Evolutionary conservation across 2,888 invertebrate species (phyloP), one percentile per base, ranked within the genome.

Genomic region (Ormyrus thymus): DNA sequence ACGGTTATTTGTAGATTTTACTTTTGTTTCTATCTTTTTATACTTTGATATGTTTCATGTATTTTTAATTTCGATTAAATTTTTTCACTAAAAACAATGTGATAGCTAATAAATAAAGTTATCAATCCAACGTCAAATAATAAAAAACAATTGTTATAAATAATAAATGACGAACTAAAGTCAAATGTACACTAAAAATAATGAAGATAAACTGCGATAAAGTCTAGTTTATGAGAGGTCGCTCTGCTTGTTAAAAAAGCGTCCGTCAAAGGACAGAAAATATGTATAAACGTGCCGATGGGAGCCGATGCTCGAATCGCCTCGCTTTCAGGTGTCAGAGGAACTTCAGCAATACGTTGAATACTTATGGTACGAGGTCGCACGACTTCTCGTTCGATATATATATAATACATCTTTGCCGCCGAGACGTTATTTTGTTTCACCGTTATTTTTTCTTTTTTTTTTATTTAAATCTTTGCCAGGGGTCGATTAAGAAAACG

Each of bases 311-410:
- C 66, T 68, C 15, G 68, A 68, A 80, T 74, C 70, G 68, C 50
- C 78, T 78, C 71, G 70, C 73, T 76, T 76, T 73, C 51, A 61
- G 70, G 51, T 79, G 53, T 68, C 64, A 71, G 79, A 81, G 81
- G 81, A 81, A 81, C 81, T 81, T 81, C 81, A 79, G 79, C 81
- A 78, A 79, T 73, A 79, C 69, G 56, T 77, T 79, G 75, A 81
- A 81, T 81, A 79, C 77, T 81, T 77, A 78, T 77, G 68, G 45
- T 81, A 75, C 72, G 71, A 78, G 62, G 70, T 79, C 73, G 76
- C 76, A 76, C 79, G 76, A 79, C 81, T 74, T 64, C 76, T 76
- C 76, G 78, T 79, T 79, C 81, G 58, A 73, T 79, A 79, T 75
- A 78, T 77, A 70, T 81, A 81, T 78, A 77, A 72, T 76, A 76